These are phyloP conservation scores for Scomber japonicus DNA, from an alignment of 2,113 vertebrate species.

Conservation along the genomic window DNA sequence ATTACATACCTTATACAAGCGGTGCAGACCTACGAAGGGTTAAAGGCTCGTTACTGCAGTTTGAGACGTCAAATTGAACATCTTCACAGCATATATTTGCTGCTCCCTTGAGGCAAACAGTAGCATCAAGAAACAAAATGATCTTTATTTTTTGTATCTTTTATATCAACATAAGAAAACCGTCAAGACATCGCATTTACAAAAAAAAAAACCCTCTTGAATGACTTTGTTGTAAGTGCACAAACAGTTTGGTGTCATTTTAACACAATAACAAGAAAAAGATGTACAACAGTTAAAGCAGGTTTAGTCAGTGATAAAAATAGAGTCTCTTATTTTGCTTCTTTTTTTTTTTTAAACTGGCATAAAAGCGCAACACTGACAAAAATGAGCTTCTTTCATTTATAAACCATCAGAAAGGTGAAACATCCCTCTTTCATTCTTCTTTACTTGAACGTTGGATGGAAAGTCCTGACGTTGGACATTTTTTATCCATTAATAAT, in stretches of 20 bases:
- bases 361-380: conserved; percentile 32
- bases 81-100: conserved; percentile 29
- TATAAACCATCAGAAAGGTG: not conserved
- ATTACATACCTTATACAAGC: too few species aligned
- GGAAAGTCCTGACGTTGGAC: not conserved
- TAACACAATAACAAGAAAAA: conserved; percentile 7
- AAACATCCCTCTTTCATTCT: not conserved
- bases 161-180: conserved; percentile 10
- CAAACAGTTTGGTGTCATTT: not conserved
- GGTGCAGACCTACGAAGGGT: not conserved
- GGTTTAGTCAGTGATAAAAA: conserved; percentile 1
- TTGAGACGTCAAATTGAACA: not conserved
- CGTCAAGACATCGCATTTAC: conserved; percentile 20
- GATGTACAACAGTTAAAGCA: conserved; percentile 20
- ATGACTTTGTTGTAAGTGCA: not conserved
- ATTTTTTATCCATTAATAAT: not conserved
- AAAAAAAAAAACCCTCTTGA: conserved; percentile 3
- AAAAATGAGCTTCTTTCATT: not conserved
- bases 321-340: not conserved
- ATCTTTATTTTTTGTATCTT: not conserved
- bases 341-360: not conserved
- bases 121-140: not conserved
- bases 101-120: conserved; percentile 57
- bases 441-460: not conserved
- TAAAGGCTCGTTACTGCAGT: not conserved